Evolutionary conservation across 2,113 vertebrate species (phyloP).

Genomic region (Callithrix jacchus): DNA sequence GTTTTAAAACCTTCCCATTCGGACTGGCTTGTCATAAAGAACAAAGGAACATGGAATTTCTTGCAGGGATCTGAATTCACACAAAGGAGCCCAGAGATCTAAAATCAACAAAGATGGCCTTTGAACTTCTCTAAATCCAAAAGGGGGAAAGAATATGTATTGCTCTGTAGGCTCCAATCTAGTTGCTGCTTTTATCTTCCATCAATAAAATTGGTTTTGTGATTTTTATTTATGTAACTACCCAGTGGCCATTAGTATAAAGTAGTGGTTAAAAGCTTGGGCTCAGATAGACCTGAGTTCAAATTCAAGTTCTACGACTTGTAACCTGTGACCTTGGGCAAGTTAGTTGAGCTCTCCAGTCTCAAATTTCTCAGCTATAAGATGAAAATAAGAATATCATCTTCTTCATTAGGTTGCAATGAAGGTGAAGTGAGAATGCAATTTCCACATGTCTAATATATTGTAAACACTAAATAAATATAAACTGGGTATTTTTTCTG

Average conservation of each 20-base stretch:
- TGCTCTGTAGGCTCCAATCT: background rate
- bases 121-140: slow-evolving; percentile 49
- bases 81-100: slow-evolving; percentile 45
- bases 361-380: background rate
- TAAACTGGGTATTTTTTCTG: background rate
- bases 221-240: slow-evolving; percentile 47
- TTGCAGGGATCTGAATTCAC: slow-evolving; percentile 64
- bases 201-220: slow-evolving; percentile 39
- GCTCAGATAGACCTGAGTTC: background rate
- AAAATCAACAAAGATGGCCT: slow-evolving; percentile 67
- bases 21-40: slow-evolving; percentile 68
- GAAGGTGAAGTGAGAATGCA: background rate
- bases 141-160: background rate
- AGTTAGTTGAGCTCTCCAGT: background rate
- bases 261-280: slow-evolving; percentile 12
- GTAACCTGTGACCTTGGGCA: background rate
- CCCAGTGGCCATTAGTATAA: background rate
- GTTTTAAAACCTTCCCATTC: slow-evolving; percentile 68
- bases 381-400: background rate
- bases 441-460: background rate
- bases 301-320: background rate
- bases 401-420: background rate
- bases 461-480: background rate
- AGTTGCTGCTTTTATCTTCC: slow-evolving; percentile 37
- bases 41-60: slow-evolving; percentile 72